A percentile compares a stretch with the other conserved stretches of the same genome.
phyloP scores from a whole-genome alignment of 2,113 vertebrate genomes.

The Muscicapa adusta region DNA sequence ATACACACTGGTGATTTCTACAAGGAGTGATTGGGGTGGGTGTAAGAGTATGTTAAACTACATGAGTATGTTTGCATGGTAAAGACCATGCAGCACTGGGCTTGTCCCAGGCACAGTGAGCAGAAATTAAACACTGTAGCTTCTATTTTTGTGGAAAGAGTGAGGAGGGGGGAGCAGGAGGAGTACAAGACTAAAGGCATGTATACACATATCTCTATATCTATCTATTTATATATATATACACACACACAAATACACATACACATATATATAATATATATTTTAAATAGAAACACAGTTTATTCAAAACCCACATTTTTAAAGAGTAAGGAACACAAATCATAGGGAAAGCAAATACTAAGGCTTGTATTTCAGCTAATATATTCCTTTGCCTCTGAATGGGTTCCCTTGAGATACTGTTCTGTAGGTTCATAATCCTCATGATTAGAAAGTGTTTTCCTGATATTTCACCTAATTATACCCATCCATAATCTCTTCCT shows the following conservation, averaged over 20 bases:
- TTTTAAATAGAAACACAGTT: not conserved
- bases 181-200: not conserved
- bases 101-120: not conserved
- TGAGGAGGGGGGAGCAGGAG: fast-evolving
- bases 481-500: conserved; percentile 13
- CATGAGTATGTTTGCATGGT: fast-evolving
- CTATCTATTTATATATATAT: not conserved
- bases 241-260: too few relatives aligned
- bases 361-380: not conserved
- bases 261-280: not conserved
- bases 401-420: not conserved
- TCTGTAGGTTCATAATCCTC: conserved; percentile 12
- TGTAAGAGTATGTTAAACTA: not conserved
- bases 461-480: conserved; percentile 43
- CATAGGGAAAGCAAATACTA: not conserved
- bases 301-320: not conserved
- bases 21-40: not conserved
- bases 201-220: not conserved
- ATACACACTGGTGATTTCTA: not conserved
- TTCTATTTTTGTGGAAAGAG: not conserved
- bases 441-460: conserved; percentile 33
- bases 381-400: conserved; percentile 1
- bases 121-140: not conserved
- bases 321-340: not conserved
- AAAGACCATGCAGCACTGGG: not conserved